Evolutionary conservation across 2,113 vertebrate species (phyloP).

Genomic region (Pseudorasbora parva): DNA sequence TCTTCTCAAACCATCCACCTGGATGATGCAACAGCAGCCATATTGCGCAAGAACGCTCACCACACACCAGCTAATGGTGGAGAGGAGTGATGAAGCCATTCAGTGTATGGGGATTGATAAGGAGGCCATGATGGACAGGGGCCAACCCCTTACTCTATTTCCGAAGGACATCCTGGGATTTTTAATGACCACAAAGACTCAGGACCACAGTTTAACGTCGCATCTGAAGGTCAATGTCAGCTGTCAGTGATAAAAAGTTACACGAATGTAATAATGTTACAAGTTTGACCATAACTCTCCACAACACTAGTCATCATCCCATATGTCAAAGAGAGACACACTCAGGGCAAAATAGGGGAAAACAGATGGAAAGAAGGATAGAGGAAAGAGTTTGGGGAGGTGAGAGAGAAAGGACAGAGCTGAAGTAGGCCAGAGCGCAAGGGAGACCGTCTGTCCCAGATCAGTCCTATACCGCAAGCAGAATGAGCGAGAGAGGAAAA

Average conservation of each 20-base stretch:
- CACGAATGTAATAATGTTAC: neutral
- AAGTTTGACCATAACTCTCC: neutral
- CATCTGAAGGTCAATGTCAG: no score
- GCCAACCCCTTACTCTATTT: no score
- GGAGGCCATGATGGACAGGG: no score
- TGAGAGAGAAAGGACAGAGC: slow-evolving; percentile 60
- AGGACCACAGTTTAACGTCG: no score
- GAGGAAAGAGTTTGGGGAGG: slow-evolving; percentile 42
- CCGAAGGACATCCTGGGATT: no score
- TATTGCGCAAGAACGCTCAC: no score
- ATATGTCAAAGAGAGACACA: slow-evolving; percentile 19
- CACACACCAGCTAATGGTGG: no score
- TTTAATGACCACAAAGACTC: no score
- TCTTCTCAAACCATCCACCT: no score
- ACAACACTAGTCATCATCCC: neutral
- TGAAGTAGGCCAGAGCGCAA: slow-evolving; percentile 79
- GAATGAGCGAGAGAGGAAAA: slow-evolving; percentile 43
- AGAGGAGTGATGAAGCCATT: no score
- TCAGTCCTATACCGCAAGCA: slow-evolving; percentile 69
- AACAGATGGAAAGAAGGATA: slow-evolving; percentile 11
- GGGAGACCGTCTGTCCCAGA: slow-evolving; percentile 79
- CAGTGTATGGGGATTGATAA: no score
- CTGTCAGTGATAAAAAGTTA: neutral
- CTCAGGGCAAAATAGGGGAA: slow-evolving; percentile 49
- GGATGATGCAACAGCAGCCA: no score